Percentiles rank a stretch among this genome's conserved stretches.
Evolutionary conservation across 2,113 vertebrate species (phyloP).

Genomic region (Prionailurus bengalensis): DNA sequence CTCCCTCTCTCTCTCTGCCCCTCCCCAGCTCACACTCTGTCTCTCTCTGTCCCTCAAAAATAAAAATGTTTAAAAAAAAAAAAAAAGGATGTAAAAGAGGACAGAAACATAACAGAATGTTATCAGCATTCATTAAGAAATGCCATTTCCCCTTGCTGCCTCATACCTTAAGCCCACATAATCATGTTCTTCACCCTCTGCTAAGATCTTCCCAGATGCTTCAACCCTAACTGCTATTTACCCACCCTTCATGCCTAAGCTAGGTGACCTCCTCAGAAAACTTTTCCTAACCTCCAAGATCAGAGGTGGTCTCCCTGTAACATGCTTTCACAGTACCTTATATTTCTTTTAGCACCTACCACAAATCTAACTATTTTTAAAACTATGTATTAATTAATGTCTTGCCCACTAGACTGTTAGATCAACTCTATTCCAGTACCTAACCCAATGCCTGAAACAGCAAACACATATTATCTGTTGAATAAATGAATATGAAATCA

Average conservation of each 20-base stretch:
- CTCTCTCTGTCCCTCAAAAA: too few species aligned
- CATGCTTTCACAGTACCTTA: background rate
- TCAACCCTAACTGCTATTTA: constrained; percentile 9
- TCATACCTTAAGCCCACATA: background rate
- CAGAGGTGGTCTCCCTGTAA: background rate
- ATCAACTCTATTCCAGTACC: background rate
- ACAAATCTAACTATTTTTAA: constrained; percentile 48
- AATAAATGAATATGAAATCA: constrained; percentile 14
- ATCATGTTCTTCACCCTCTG: constrained; percentile 26
- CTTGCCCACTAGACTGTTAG: background rate
- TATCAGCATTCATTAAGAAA: constrained; percentile 24
- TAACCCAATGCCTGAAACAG: constrained; percentile 3
- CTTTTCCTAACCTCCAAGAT: background rate
- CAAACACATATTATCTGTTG: background rate
- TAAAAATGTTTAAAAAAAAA: too few species aligned
- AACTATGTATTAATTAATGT: background rate
- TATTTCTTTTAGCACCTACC: background rate
- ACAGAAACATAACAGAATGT: background rate
- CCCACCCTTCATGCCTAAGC: background rate
- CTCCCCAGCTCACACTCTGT: too few species aligned
- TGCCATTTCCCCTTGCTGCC: background rate
- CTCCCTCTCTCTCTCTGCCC: too few species aligned
- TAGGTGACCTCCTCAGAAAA: constrained; percentile 46
- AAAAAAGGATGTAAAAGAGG: background rate
- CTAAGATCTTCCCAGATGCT: background rate